phyloP scores from a whole-genome alignment of 1,140 invertebrate genomes.

The Metaphire vulgaris region DNA sequence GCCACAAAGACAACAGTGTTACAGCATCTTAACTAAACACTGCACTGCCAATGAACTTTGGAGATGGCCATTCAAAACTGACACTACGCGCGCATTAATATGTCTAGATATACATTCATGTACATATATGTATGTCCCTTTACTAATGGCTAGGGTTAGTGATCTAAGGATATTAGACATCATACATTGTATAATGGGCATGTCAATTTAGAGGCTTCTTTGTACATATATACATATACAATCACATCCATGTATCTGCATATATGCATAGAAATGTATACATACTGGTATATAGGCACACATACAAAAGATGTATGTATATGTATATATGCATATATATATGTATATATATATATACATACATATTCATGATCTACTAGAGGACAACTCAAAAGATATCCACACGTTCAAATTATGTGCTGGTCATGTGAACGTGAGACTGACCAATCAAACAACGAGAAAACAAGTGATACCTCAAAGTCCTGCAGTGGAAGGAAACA shows the following conservation, averaged over 20 bases:
- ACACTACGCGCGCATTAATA: not conserved
- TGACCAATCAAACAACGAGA: conserved; percentile 15
- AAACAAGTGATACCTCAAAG: conserved; percentile 23
- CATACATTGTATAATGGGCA: not conserved
- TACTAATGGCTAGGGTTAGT: too few relatives aligned
- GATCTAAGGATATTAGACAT: not conserved
- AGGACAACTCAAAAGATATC: conserved; percentile 32
- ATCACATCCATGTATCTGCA: conserved; percentile 6
- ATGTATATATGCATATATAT: too few relatives aligned
- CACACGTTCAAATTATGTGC: conserved; percentile 39
- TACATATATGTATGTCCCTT: conserved; percentile 7
- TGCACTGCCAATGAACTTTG: conserved; percentile 35
- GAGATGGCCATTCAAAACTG: conserved; percentile 40
- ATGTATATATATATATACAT: conserved; percentile 3
- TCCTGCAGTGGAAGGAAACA: conserved; percentile 10
- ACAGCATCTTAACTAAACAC: too few relatives aligned
- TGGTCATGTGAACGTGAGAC: conserved; percentile 27
- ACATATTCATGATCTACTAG: conserved; percentile 18
- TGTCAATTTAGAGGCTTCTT: not conserved
- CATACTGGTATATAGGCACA: too few relatives aligned
- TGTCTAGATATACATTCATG: not conserved
- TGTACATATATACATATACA: not conserved
- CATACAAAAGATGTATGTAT: too few relatives aligned
- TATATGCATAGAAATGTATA: too few relatives aligned
- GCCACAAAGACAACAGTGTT: too few relatives aligned